These are phyloP conservation scores for Nothoprocta perdicaria DNA, from an alignment of 2,113 vertebrate genomes.

Conservation along the genomic window DNA sequence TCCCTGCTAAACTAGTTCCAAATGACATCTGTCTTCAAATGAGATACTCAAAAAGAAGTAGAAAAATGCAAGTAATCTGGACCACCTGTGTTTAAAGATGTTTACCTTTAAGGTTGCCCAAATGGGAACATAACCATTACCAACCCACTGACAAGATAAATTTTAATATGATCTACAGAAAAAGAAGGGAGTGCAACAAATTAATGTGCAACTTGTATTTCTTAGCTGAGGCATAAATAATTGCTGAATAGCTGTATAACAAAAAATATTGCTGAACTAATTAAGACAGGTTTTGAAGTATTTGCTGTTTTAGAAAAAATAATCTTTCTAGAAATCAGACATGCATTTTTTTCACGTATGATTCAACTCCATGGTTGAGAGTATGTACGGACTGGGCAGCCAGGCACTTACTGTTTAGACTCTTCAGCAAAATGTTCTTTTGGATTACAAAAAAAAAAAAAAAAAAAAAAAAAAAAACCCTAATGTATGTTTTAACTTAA, in stretches of 20 bases:
- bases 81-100: background rate
- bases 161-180: background rate
- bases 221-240: slow-evolving; percentile 48
- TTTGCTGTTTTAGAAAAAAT: background rate
- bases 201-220: background rate
- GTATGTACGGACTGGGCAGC: background rate
- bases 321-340: background rate
- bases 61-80: background rate
- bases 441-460: background rate
- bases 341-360: background rate
- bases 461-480: background rate
- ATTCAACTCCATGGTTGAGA: background rate
- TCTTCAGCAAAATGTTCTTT: background rate
- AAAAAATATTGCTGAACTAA: background rate
- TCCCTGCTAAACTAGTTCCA: background rate
- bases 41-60: background rate
- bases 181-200: background rate
- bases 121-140: background rate
- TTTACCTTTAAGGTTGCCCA: background rate
- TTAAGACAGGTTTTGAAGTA: background rate
- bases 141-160: background rate
- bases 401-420: background rate
- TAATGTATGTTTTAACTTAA: background rate
- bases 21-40: background rate
- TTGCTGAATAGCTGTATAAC: background rate